Evolutionary conservation across 2,113 vertebrate species (phyloP).

Genomic region (Mobula birostris): DNA sequence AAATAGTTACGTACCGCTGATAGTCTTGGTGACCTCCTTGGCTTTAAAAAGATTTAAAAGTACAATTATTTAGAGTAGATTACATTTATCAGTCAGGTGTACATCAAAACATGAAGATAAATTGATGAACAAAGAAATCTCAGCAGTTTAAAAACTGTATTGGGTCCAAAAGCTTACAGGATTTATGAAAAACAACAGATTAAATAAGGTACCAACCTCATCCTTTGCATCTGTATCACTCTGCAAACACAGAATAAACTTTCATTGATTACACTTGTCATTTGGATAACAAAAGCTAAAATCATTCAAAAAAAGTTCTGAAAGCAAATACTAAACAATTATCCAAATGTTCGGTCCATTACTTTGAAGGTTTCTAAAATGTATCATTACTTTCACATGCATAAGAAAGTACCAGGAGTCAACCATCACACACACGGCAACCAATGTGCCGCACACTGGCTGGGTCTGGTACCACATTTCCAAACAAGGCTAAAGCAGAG

Average conservation of each 20-base stretch:
- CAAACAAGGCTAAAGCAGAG: too few relatives aligned
- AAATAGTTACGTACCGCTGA: constrained; percentile 74
- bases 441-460: too few relatives aligned
- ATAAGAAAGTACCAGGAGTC: too few relatives aligned
- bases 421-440: too few relatives aligned
- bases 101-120: too few relatives aligned
- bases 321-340: background rate
- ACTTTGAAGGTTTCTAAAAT: background rate
- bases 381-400: background rate
- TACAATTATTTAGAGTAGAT: background rate
- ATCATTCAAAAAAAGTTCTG: background rate
- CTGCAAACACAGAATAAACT: constrained; percentile 43
- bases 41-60: constrained; percentile 59
- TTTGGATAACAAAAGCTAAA: background rate
- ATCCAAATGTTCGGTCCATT: too few relatives aligned
- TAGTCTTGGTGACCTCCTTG: constrained; percentile 87
- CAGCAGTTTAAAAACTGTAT: background rate
- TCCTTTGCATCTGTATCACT: constrained; percentile 71
- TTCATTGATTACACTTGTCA: background rate
- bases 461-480: too few relatives aligned
- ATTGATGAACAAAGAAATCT: too few relatives aligned
- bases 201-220: constrained; percentile 63
- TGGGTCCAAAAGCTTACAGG: background rate
- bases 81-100: too few relatives aligned
- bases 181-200: background rate